Evolutionary conservation across 37 sponge, comb jelly and placozoan species (phyloP).

Genomic region (Halichondria panicea): DNA sequence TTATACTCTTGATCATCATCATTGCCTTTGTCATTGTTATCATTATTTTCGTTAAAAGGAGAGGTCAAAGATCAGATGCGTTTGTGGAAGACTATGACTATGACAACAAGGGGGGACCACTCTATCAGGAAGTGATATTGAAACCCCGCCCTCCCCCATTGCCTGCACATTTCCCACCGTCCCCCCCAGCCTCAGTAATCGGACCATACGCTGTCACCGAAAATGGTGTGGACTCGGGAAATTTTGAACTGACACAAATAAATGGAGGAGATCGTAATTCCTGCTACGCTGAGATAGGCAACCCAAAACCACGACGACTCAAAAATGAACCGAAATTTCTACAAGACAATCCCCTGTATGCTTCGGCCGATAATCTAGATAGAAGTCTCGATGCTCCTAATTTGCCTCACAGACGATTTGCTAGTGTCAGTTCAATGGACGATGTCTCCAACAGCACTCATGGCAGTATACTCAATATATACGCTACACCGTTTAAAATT

Average conservation of each 20-base stretch:
- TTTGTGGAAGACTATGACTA: background rate
- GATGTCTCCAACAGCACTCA: background rate
- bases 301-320: background rate
- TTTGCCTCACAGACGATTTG: background rate
- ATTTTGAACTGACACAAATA: conserved; percentile 21
- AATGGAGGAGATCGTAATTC: too few species aligned
- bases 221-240: conserved; percentile 14
- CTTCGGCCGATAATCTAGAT: conserved; percentile 37
- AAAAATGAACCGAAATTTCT: conserved; percentile 13
- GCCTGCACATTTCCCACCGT: conserved; percentile 6
- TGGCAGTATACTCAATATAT: conserved; percentile 26
- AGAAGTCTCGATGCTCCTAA: background rate
- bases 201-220: conserved; percentile 36
- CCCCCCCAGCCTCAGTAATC: background rate
- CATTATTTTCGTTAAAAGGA: background rate
- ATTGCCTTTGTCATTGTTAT: background rate
- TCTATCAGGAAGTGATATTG: conserved; percentile 39
- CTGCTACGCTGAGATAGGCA: too few species aligned
- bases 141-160: conserved; percentile 53
- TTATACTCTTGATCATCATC: conserved; percentile 12
- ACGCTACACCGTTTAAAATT: conserved; percentile 11
- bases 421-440: conserved; percentile 1
- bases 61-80: background rate
- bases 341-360: conserved; percentile 54
- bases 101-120: conserved; percentile 9